Evolutionary conservation across 2,888 invertebrate genomes (phyloP), one percentile per base, ranked within the genome.

Genomic region (Baccha elongata): DNA sequence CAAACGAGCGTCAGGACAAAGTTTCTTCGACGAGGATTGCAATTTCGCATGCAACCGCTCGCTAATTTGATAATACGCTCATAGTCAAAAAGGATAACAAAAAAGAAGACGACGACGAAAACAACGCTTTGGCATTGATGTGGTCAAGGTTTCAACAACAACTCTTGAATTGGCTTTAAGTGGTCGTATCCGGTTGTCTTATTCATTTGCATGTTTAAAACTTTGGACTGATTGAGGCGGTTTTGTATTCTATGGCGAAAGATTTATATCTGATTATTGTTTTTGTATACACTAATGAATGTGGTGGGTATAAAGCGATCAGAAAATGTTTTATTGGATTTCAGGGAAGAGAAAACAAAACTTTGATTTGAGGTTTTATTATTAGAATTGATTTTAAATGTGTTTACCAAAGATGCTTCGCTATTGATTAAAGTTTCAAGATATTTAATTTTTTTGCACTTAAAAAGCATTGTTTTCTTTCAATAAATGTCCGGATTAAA

Each of bases 171-270:
- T 71, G 81, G 72, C 78, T 83, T 83, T 67, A 83, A 83, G 78
- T 83, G 83, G 78, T 68, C 78, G 83, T 73, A 83, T 83, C 83
- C 83, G 83, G 72, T 78, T 83, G 83, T 83, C 83, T 83, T 83
- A 78, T 72, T 62, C 72, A 83, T 83, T 76, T 68, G 78, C 83
- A 68, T 78, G 78, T 83, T 48, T 21, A 46, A 67, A 78, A 83
- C 55, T 83, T 78, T 62, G 55, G 78, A 83, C 78, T 68, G 83
- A 83, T 83, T 78, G 78, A 60, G 42, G 72, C 62, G 53, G 72
- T 72, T 71, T 81, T 55, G n/a, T 42, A 52, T 32, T 32, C 10
- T 35, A 32, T 48, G 42, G 69, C 0, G 2, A 46, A 52, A 48
- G 17, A 53, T 40, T 40, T 44, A 37, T 46, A 48, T 37, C 37